Percentiles rank a stretch among this genome's conserved stretches.
Evolutionary conservation across 2,113 vertebrate genomes (phyloP).

Genomic region (Heptranchias perlo): DNA sequence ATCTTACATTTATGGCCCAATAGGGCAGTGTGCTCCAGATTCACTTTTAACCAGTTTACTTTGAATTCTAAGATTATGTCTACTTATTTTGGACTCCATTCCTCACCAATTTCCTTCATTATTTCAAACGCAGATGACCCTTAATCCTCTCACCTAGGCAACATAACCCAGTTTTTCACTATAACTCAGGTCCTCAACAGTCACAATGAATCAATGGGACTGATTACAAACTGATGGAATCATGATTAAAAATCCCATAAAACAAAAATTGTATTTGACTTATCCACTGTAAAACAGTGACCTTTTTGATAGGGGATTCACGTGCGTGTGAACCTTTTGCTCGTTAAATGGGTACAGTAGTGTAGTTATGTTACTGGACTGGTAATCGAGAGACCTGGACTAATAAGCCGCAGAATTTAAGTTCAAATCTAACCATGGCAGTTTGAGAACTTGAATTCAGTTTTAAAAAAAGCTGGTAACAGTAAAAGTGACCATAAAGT

Average conservation of each 20-base stretch:
- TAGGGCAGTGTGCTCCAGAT: neutral
- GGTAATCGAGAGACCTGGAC: neutral
- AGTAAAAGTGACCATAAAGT: neutral
- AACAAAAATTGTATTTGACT: neutral
- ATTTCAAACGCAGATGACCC: neutral
- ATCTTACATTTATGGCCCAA: neutral
- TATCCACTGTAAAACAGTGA: neutral
- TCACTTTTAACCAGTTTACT: neutral
- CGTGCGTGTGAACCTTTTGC: neutral
- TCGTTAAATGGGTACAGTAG: neutral
- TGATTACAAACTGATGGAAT: neutral
- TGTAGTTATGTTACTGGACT: neutral
- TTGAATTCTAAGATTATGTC: neutral
- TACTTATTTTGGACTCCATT: neutral
- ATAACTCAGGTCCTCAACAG: too few relatives aligned
- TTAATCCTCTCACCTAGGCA: neutral
- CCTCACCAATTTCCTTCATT: neutral
- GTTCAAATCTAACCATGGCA: neutral
- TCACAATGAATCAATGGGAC: neutral
- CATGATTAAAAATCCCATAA: neutral
- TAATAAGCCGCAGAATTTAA: neutral
- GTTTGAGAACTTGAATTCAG: neutral
- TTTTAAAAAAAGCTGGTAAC: neutral
- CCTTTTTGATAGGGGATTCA: neutral
- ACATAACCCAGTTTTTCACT: neutral